Percentiles rank a stretch among this genome's conserved stretches.
These are phyloP conservation scores for Chionis minor DNA, from an alignment of 2,113 vertebrate species.

Conservation along the genomic window DNA sequence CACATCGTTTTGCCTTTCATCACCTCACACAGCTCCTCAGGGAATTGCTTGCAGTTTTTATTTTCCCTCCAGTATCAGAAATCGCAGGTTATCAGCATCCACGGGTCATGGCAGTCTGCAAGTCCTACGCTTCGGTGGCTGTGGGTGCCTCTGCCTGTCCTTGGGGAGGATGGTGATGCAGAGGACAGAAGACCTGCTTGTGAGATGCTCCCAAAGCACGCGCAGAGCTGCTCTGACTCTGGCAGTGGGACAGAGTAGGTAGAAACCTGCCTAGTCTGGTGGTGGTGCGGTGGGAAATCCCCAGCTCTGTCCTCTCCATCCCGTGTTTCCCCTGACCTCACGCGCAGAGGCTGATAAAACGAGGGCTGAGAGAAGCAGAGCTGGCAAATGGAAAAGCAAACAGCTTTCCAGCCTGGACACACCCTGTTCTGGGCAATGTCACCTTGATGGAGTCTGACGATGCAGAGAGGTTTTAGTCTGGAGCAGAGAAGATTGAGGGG, in stretches of 20 bases:
- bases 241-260: not conserved
- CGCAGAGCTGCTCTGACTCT: not conserved
- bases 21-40: not conserved
- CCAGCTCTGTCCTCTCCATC: not conserved
- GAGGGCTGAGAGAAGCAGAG: not conserved
- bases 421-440: not conserved
- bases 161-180: not conserved
- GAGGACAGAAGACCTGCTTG: not conserved
- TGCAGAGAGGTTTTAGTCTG: not conserved
- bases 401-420: not conserved
- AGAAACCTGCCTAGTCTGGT: not conserved
- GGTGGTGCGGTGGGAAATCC: not conserved
- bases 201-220: not conserved
- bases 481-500: too few species aligned
- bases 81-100: not conserved
- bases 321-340: not conserved
- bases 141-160: not conserved
- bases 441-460: not conserved
- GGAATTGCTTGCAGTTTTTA: not conserved
- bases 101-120: not conserved
- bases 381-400: slow-evolving; percentile 40
- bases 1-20: not conserved
- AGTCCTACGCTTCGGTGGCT: fast-evolving
- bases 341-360: not conserved
- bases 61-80: not conserved